Conservation (phyloP, 2,888 invertebrate genomes). For the Mythimna lalbum region DNA sequence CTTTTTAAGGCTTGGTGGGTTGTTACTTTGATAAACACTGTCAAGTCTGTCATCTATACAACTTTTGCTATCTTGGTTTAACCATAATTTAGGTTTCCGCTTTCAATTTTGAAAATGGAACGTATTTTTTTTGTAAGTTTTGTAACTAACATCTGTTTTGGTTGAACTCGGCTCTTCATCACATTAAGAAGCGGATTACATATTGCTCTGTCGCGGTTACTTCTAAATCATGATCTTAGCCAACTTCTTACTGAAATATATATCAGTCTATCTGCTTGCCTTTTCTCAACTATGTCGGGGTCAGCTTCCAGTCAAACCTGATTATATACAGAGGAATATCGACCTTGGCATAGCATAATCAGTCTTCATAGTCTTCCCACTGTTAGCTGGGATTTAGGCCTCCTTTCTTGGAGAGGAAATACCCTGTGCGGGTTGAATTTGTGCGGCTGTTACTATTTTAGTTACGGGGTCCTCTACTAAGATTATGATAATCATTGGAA, state of each 20-base stretch:
- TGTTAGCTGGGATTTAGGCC: too few relatives aligned
- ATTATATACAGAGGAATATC: background rate
- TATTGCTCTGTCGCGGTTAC: background rate
- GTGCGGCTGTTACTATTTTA: too few relatives aligned
- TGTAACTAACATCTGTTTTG: background rate
- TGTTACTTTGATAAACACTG: conserved; percentile 1
- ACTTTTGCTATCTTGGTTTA: background rate
- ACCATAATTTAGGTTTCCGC: background rate
- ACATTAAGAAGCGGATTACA: background rate
- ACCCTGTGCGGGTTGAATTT: too few relatives aligned
- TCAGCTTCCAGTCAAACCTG: too few relatives aligned
- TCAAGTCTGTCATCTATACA: background rate
- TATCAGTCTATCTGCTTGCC: background rate
- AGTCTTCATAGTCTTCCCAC: too few relatives aligned
- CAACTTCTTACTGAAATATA: background rate
- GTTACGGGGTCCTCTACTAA: too few relatives aligned
- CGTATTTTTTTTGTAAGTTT: background rate
- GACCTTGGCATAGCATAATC: too few relatives aligned
- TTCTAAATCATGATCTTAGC: background rate
- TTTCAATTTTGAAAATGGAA: background rate
- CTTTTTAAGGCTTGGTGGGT: conserved; percentile 15
- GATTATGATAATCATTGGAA: background rate
- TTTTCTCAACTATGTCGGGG: too few relatives aligned
- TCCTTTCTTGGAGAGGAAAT: too few relatives aligned
- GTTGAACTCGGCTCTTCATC: background rate